A percentile compares a stretch with the other conserved stretches of the same genome.
Evolutionary conservation across 1,140 invertebrate genomes (phyloP).

Genomic region (Calliopsis andreniformis): DNA sequence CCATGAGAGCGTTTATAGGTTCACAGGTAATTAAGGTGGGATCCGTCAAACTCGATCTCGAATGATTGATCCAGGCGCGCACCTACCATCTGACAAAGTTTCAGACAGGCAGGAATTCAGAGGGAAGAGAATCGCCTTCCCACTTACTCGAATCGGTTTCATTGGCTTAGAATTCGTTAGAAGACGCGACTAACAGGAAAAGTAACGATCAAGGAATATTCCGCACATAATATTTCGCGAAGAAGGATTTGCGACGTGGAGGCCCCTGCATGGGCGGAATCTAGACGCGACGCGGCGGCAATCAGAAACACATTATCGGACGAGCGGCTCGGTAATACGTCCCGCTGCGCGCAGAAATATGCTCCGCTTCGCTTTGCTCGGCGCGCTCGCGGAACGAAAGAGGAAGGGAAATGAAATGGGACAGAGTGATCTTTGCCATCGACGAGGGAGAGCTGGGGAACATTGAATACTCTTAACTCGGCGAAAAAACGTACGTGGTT

Average conservation of each 20-base stretch:
- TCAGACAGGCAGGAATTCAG: background rate
- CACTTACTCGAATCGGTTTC: background rate
- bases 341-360: conserved; percentile 75
- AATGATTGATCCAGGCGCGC: background rate
- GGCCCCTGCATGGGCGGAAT: conserved; percentile 59
- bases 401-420: conserved; percentile 38
- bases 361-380: conserved; percentile 43
- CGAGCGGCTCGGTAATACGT: conserved; percentile 72
- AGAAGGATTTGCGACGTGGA: conserved; percentile 48
- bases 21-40: background rate
- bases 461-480: background rate
- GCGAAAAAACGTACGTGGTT: background rate
- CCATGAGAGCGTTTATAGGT: background rate
- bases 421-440: conserved; percentile 48
- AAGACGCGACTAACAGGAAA: background rate
- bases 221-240: conserved; percentile 47
- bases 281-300: conserved; percentile 72
- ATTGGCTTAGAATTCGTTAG: no score
- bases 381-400: conserved; percentile 13
- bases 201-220: background rate
- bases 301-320: conserved; percentile 79
- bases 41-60: conserved; percentile 1
- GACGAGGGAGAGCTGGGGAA: background rate
- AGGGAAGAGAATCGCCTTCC: background rate
- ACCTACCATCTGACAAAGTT: no score